Base-by-base conservation (phyloP, 2,797 vertebrate genomes). In the Channallabes apus region DNA sequence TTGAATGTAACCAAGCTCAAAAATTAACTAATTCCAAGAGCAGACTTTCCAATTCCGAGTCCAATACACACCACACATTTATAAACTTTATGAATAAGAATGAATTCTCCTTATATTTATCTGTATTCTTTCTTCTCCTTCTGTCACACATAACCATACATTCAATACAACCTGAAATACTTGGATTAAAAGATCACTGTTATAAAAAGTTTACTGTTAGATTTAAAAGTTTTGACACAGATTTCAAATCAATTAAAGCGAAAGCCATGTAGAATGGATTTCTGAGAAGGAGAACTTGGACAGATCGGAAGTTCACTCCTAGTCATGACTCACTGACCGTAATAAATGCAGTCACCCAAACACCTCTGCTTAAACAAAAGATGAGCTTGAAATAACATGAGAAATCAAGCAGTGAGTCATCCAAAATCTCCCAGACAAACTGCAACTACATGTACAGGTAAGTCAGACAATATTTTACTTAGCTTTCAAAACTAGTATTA, bases 311-410 rank as follows among this genome's bases (percentile, higher is more conserved):
- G n/a, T 67, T 58, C 46, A 80, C 67, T 56, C 54, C 56, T 20
- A 81, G 67, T 22, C 18, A 54, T 85, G 78, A 85, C 78, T 85
- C 84, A 81, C 4, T 27, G 14, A 73, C 59, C 51, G 58, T 85
- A 64, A 85, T 59, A 83, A 76, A 81, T 73, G 15, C n/a, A 59
- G 20, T 72, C 71, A 82, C 51, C 54, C 59, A 59, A 71, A 64
- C 61, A 67, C 27, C 18, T 83, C 0, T 29, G 38, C 12, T 84
- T 77, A 68, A 73, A 82, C 69, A 76, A 82, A 65, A 51, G 38
- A 81, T 7, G 27, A 82, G 54, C n/a, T n/a, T 5, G 15, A 61
- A 35, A 32, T 81, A 54, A 78, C 72, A 32, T 73, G 15, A 58
- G 71, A 86, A 82, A 76, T 54, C 6, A 78, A 59, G 69, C 65